Percentiles rank a stretch among this genome's conserved stretches.
phyloP scores from a whole-genome alignment of 1,140 invertebrate species.

The Eulimnadia texana region DNA sequence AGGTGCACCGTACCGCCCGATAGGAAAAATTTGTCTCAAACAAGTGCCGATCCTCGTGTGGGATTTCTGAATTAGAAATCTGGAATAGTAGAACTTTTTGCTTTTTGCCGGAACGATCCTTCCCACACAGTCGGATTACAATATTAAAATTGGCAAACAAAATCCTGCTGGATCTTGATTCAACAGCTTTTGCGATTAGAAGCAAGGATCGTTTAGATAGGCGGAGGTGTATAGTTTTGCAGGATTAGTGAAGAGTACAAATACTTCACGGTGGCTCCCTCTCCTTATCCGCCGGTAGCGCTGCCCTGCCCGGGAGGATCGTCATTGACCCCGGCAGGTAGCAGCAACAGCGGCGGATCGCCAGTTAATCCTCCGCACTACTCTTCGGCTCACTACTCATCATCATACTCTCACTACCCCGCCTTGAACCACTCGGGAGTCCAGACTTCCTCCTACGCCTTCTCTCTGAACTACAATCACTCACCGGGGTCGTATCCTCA shows the following conservation, averaged over 20 bases:
- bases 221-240: too few relatives aligned
- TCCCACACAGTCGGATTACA: too few relatives aligned
- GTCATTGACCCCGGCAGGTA: slow-evolving; percentile 1
- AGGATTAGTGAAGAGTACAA: background rate
- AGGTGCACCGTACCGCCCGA: background rate
- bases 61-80: too few relatives aligned
- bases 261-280: slow-evolving; percentile 1
- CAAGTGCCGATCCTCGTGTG: too few relatives aligned
- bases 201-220: too few relatives aligned
- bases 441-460: background rate
- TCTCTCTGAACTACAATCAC: background rate
- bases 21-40: too few relatives aligned
- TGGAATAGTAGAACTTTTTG: too few relatives aligned
- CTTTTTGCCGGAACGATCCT: too few relatives aligned
- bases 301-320: background rate
- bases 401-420: slow-evolving; percentile 7
- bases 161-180: too few relatives aligned
- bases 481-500: background rate
- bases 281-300: slow-evolving; percentile 8
- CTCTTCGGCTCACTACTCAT: background rate
- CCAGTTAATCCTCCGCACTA: background rate
- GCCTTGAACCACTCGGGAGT: background rate
- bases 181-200: too few relatives aligned
- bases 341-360: background rate
- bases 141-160: too few relatives aligned